Evolutionary conservation across 2,113 vertebrate species (phyloP), one percentile per base, ranked within the genome.

Genomic region (Hiodon tergisus): DNA sequence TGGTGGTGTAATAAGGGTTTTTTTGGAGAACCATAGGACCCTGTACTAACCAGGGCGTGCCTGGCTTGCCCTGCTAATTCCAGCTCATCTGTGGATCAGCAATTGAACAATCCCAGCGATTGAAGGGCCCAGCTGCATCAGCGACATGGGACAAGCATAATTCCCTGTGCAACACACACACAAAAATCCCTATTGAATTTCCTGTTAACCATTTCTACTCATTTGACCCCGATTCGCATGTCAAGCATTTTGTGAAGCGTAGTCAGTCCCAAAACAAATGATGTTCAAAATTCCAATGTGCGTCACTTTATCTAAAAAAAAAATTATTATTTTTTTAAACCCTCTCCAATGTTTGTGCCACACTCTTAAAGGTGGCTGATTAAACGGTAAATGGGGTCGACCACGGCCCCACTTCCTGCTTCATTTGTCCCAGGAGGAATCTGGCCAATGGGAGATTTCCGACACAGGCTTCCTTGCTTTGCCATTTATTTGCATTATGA

Each of bases 401-500:
- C 10, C 7, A 46, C 47, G 16, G 57, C 11, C 50, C 14, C 17
- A 2, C 31, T 46, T 8, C 6, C 60, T 53, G 50, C 13, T 57
- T 16, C 5, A n/a, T 75, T n/a, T 58, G 14, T 46, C 55, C 16
- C 17, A 62, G 50, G 5, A 61, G 63, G 62, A 14, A 79, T 79
- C 80, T 10, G 65, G 31, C 6, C 3, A 57, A 72, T 70, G 0
- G 60, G 48, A 66, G 46, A 10, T 79, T 83, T 86, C 80, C 78
- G 81, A 69, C 63, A 47, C 75, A 82, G 72, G 65, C 79, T 86
- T 85, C 84, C 78, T 5, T 73, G 57, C 67, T 14, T 52, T 48
- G 16, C 17, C 57, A 58, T 76, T 80, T 63, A 78, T 76, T 81
- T 73, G 75, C 71, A 79, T 53, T 67, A 17, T 67, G 62, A 77